A percentile compares a stretch with the other conserved stretches of the same genome.
Evolutionary conservation across 2,113 vertebrate genomes (phyloP).

Genomic region (Oncorhynchus gorbuscha): DNA sequence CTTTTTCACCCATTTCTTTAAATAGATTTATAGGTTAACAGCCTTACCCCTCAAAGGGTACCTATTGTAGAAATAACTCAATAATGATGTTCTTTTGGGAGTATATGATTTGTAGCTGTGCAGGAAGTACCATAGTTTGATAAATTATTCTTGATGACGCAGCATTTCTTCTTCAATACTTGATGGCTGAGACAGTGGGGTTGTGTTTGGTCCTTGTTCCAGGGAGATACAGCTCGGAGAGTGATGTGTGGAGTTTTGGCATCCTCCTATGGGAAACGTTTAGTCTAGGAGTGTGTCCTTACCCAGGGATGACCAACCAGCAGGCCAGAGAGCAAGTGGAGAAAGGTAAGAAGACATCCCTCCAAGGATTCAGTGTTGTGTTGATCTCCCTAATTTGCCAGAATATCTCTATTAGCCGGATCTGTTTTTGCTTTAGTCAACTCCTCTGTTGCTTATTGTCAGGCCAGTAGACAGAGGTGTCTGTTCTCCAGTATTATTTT

Average conservation of each 20-base stretch:
- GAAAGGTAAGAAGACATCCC: constrained; percentile 78
- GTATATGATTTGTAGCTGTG: not conserved
- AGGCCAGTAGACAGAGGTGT: too few species aligned
- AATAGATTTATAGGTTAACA: too few species aligned
- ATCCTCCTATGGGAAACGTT: constrained; percentile 98
- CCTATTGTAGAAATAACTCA: not conserved
- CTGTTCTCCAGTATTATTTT: not conserved
- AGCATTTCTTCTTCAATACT: too few species aligned
- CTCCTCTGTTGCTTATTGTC: too few species aligned
- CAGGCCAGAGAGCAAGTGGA: constrained; percentile 97
- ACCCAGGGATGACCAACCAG: constrained; percentile 98
- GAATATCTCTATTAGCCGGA: not conserved
- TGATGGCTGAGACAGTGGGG: not conserved
- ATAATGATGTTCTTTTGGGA: too few species aligned
- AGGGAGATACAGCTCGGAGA: constrained; percentile 98
- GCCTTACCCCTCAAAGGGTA: not conserved
- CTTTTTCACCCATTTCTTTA: not conserved
- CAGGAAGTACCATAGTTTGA: not conserved
- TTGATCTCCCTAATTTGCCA: not conserved
- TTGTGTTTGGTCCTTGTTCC: constrained; percentile 16
- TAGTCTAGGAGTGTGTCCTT: constrained; percentile 93
- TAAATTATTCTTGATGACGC: too few species aligned
- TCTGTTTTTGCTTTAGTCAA: too few species aligned
- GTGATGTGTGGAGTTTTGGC: constrained; percentile 97
- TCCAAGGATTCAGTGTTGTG: not conserved